Evolutionary conservation across 2,113 vertebrate species (phyloP).

Genomic region (Protobothrops mucrosquamatus): DNA sequence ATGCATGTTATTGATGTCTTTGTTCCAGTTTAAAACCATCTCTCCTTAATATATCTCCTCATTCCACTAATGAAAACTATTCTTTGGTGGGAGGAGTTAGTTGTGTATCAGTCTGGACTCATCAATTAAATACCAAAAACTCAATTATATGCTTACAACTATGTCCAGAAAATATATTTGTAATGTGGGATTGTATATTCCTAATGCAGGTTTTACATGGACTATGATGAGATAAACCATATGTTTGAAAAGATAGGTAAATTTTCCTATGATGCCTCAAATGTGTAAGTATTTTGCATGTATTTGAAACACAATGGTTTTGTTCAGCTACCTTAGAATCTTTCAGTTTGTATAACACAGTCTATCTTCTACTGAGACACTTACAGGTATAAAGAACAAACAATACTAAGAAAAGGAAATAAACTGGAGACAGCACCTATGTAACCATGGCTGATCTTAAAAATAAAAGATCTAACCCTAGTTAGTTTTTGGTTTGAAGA

Average conservation of each 20-base stretch:
- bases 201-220: slow-evolving; percentile 39
- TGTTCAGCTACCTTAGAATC: neutral
- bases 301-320: neutral
- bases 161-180: neutral
- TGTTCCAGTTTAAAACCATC: neutral
- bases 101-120: neutral
- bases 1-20: neutral
- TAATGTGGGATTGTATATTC: neutral
- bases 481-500: neutral
- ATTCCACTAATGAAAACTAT: neutral
- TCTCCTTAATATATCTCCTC: neutral
- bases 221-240: slow-evolving; percentile 45
- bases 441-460: neutral
- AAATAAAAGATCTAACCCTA: neutral
- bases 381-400: neutral
- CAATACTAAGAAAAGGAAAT: neutral
- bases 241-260: slow-evolving; percentile 58
- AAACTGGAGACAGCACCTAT: neutral
- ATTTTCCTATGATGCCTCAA: slow-evolving; percentile 52
- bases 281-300: slow-evolving; percentile 55
- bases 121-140: neutral
- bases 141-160: neutral
- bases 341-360: neutral
- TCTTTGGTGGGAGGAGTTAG: neutral
- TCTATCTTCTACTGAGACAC: neutral